Conservation (phyloP, 2,888 invertebrate genomes). For the Brenthis ino region DNA sequence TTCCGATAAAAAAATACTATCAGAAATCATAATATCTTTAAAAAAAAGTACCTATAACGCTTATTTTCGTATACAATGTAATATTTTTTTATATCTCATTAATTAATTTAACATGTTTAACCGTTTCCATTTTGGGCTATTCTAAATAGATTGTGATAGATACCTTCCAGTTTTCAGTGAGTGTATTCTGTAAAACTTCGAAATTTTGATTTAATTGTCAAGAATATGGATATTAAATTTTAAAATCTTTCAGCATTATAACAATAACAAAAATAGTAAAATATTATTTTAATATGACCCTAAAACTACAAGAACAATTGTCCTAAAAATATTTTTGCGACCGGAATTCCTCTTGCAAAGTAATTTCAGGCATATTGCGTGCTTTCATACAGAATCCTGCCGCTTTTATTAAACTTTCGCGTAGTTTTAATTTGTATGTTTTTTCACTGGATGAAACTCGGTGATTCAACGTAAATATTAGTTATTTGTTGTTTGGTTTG, state of each 20-base stretch:
- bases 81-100: too few species aligned
- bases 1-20: too few species aligned
- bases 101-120: too few species aligned
- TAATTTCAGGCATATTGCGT: constrained; percentile 20
- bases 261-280: not conserved
- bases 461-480: constrained; percentile 7
- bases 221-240: not conserved
- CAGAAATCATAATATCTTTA: too few species aligned
- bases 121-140: too few species aligned
- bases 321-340: constrained; percentile 12
- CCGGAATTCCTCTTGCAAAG: constrained; percentile 6
- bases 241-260: not conserved
- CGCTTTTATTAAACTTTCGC: constrained; percentile 26
- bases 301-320: constrained; percentile 8
- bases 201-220: too few species aligned
- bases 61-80: too few species aligned
- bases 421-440: constrained; percentile 17
- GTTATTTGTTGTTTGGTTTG: constrained; percentile 9
- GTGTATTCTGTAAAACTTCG: too few species aligned
- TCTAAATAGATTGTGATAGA: too few species aligned
- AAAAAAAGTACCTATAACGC: too few species aligned
- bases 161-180: too few species aligned
- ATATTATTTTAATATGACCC: constrained; percentile 8
- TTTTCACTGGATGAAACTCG: constrained; percentile 9
- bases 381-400: constrained; percentile 14